Percentiles rank a stretch among this genome's conserved stretches.
These are phyloP conservation scores for Cerastis leucographa DNA, from an alignment of 2,888 invertebrate genomes.

Conservation along the genomic window DNA sequence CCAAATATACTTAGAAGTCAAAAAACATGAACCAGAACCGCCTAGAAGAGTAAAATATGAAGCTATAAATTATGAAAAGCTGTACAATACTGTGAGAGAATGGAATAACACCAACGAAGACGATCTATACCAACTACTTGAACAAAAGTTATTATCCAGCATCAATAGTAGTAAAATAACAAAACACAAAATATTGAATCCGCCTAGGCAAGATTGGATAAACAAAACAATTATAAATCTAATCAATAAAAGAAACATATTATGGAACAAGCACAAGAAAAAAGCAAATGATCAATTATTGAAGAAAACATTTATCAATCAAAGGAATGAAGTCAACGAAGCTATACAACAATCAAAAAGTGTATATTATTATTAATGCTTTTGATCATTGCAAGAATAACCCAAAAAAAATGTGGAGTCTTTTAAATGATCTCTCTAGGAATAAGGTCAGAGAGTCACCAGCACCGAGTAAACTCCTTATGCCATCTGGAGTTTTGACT, in stretches of 20 bases:
- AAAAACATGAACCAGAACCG: slow-evolving; percentile 28
- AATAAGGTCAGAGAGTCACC: no score
- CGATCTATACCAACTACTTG: not conserved
- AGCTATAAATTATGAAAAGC: slow-evolving; percentile 51
- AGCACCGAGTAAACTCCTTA: no score
- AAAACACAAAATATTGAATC: slow-evolving; percentile 21
- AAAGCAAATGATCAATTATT: not conserved
- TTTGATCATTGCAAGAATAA: no score
- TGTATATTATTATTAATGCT: not conserved
- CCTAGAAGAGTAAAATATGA: slow-evolving; percentile 44
- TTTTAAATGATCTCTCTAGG: no score
- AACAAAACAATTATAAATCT: slow-evolving; percentile 7
- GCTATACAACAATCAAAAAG: not conserved
- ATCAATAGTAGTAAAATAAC: slow-evolving; percentile 10
- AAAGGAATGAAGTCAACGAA: no score
- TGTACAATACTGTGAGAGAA: slow-evolving; percentile 30
- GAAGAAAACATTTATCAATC: no score
- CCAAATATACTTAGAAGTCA: slow-evolving; percentile 46
- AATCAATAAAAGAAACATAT: not conserved
- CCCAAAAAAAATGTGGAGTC: no score
- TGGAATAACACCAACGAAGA: slow-evolving; percentile 11
- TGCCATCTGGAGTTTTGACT: no score
- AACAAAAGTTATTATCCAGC: not conserved
- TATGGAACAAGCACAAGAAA: slow-evolving; percentile 1
- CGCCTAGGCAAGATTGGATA: slow-evolving; percentile 13